These are phyloP conservation scores for Tachystola acroxantha DNA, from an alignment of 2,888 invertebrate species.

Conservation along the genomic window DNA sequence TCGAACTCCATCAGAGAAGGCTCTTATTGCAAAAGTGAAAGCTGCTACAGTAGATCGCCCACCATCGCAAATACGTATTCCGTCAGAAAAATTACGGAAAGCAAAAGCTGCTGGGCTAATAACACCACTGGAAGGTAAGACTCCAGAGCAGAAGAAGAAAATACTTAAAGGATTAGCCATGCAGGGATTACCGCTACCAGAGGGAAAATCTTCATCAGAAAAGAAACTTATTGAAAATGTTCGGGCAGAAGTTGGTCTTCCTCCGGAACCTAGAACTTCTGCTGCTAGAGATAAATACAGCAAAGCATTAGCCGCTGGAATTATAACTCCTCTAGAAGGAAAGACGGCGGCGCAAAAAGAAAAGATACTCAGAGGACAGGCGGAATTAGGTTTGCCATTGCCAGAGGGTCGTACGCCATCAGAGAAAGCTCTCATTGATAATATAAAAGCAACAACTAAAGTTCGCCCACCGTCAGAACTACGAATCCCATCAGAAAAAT, in stretches of 20 bases:
- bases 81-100: conserved; percentile 15
- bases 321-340: conserved; percentile 24
- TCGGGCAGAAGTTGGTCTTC: conserved; percentile 23
- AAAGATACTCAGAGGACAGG: conserved; percentile 15
- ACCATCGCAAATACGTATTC: conserved; percentile 4
- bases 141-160: conserved; percentile 23
- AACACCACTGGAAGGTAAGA: conserved; percentile 22
- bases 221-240: conserved; percentile 22
- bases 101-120: conserved; percentile 16
- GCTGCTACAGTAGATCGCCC: conserved; percentile 1
- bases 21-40: conserved; percentile 21
- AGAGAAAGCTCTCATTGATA: conserved; percentile 7
- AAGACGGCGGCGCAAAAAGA: conserved; percentile 20
- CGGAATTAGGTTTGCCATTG: conserved; percentile 12
- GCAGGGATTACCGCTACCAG: conserved; percentile 22
- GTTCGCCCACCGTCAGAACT: conserved; percentile 10
- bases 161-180: conserved; percentile 15
- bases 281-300: conserved; percentile 18
- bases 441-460: conserved; percentile 10
- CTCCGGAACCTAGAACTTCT: conserved; percentile 26
- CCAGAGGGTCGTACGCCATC: conserved; percentile 10
- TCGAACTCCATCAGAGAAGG: conserved; percentile 25
- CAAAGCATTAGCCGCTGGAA: conserved; percentile 20
- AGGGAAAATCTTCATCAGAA: conserved; percentile 27
- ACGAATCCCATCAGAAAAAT: conserved; percentile 13